Evolutionary conservation across 2,797 vertebrate species (phyloP), one percentile per base, ranked within the genome.

Genomic region (Danionella dracula): DNA sequence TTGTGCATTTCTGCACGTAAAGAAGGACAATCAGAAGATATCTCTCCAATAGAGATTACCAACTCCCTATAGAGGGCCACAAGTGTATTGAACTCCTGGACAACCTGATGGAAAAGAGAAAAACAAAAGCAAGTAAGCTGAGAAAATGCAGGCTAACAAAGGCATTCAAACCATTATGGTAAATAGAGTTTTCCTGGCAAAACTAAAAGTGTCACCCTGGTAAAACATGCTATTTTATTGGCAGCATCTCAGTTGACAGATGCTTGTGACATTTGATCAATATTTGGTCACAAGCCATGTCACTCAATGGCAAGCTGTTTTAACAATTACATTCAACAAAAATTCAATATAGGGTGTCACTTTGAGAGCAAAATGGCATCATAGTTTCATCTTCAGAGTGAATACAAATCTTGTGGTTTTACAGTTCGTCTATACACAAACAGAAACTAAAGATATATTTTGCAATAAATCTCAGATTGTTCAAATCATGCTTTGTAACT

Each of bases 61-160:
- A 98, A 82, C 71, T 99, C 96, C 65, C 96, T 93, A 75, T 93
- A 99, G 29, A 96, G 88, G 79, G 96, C 96, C 86, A 99, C 96
- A 73, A 97, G 93, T 9, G 94, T 98, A 78, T 99, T 98, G 87
- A 99, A 98, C 74, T 99, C 96, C 82, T 98, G 94, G 79, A 99
- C 96, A 79, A 98, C 93, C 96, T 99, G 87, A 75, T 8, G 46
- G 4, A 40, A n/a, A 17, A 46, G 6, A 44, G 34, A 45, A 58
- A 42, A 56, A 16, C 20, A 34, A 63, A 66, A 6, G 32, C 37
- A 51, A 38, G 54, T 27, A 31, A 37, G 48, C 13, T 31, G 5
- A 48, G 42, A 56, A 56, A 35, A 35, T 15, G 35, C 16, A 19
- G 4, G 16, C 23, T 31, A 16, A 45, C 13, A 55, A 17, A 55